These are phyloP conservation scores for Acanthacorydalis orientalis DNA, from an alignment of 2,888 invertebrate species.

Conservation along the genomic window DNA sequence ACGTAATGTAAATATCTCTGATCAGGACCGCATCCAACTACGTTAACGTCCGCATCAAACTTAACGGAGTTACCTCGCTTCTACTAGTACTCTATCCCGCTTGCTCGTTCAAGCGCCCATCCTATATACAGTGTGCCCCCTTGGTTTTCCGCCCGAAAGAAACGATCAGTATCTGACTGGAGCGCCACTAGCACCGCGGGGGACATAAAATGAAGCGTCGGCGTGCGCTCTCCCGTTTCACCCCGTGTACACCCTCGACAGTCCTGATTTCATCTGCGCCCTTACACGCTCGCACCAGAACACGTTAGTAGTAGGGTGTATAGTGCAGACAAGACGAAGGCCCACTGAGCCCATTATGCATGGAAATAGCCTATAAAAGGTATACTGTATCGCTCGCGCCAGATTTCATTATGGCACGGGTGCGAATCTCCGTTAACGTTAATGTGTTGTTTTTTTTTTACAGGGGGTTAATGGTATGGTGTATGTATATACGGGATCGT, in stretches of 20 bases:
- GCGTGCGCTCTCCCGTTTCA: neutral
- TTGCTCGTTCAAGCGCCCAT: neutral
- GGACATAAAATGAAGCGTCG: constrained; percentile 7
- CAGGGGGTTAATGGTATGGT: too few species aligned
- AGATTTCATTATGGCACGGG: neutral
- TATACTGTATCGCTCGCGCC: constrained; percentile 2
- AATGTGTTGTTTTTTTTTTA: too few species aligned
- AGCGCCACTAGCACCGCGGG: constrained; percentile 3
- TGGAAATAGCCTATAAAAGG: constrained; percentile 8
- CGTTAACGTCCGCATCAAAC: too few species aligned
- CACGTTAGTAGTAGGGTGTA: too few species aligned
- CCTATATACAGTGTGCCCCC: neutral
- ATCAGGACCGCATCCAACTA: too few species aligned
- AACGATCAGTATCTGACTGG: neutral
- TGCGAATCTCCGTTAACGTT: too few species aligned
- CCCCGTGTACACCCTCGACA: neutral
- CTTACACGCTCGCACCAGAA: too few species aligned
- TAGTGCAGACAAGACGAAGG: neutral
- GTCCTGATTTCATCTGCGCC: neutral
- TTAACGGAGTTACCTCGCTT: too few species aligned
- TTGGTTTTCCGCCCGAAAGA: too few species aligned
- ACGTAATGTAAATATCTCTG: too few species aligned
- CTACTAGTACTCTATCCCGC: too few species aligned
- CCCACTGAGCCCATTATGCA: constrained; percentile 6
- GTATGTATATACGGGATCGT: too few species aligned